phyloP scores from a whole-genome alignment of 2,888 invertebrate genomes.

The Polyommatus iphigenia region DNA sequence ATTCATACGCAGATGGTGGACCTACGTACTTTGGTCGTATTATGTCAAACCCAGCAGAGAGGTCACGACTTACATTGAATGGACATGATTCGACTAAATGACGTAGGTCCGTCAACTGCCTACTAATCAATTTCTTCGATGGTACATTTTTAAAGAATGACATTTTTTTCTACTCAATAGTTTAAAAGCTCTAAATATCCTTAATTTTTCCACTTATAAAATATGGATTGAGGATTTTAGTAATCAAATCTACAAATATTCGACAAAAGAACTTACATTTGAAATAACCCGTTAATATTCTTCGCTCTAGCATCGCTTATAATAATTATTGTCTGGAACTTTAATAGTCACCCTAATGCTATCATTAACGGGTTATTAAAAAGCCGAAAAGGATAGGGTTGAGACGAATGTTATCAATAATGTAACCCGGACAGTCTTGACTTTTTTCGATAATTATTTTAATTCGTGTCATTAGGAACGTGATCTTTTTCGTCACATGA shows the following conservation, averaged over 20 bases:
- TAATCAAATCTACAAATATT: neutral
- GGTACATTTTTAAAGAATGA: too few relatives aligned
- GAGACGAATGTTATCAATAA: constrained; percentile 2
- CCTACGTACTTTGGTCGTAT: too few relatives aligned
- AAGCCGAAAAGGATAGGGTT: constrained; percentile 10
- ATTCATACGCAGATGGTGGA: too few relatives aligned
- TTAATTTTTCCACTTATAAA: too few relatives aligned
- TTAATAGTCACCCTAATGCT: constrained; percentile 21
- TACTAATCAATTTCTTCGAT: too few relatives aligned
- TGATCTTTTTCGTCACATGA: neutral
- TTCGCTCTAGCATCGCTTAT: neutral
- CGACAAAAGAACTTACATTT: neutral
- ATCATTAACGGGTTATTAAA: constrained; percentile 22
- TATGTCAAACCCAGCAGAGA: too few relatives aligned
- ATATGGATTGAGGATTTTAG: too few relatives aligned
- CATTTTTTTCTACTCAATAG: too few relatives aligned
- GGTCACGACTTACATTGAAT: too few relatives aligned
- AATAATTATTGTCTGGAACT: constrained; percentile 17
- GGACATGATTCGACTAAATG: too few relatives aligned
- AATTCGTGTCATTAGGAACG: constrained; percentile 1
- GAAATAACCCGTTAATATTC: neutral
- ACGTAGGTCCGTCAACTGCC: too few relatives aligned
- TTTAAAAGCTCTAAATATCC: too few relatives aligned
- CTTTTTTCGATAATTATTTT: constrained; percentile 26
- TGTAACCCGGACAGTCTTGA: constrained; percentile 13